Evolutionary conservation across 2,797 vertebrate species (phyloP), one percentile per base, ranked within the genome.

Genomic region (Eulemur albifrons): DNA sequence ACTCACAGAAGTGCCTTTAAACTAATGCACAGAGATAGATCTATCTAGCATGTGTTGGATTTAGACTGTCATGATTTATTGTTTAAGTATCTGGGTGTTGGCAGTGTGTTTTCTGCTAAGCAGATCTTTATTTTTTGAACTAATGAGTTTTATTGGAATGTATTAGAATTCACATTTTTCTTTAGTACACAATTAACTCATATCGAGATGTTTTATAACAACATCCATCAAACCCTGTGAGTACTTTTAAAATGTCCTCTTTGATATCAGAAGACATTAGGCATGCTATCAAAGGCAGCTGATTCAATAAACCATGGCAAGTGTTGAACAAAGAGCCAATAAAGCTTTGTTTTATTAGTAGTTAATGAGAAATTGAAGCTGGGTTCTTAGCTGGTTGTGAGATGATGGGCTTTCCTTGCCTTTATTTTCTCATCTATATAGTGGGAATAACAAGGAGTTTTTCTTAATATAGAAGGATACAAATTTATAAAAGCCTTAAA

Each of bases 161-260:
- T 54, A 63, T 90, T 92, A 79, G 69, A 50, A 48, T 90, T 94
- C 84, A 86, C 4, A 81, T 17, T 97, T 84, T 94, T 90, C 40
- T 94, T 92, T 93, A 92, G 92, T 79, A 90, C 70, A 69, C 20
- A 94, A 86, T 97, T 52, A 97, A 93, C 83, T 97, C 69, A 45
- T 73, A 81, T 90, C 87, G 93, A 88, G 50, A 94, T 94, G 67
- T 95, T 97, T 95, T 95, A 63, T 85, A 84, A 96, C 32, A 84
- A 96, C 32, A 81, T 77, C 54, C 87, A 77, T 59, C 43, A 85
- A 92, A 82, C 38, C 30, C 45, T 75, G 38, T 45, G 61, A 75
- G 20, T 77, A 67, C 61, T 45, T 88, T 92, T 65, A 48, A n/a
- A 63, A 23, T 20, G 21, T 96, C 59, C 27, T 52, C 92, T 96